Conservation (phyloP, 2,888 invertebrate species). For the Antheraea yamamai region DNA sequence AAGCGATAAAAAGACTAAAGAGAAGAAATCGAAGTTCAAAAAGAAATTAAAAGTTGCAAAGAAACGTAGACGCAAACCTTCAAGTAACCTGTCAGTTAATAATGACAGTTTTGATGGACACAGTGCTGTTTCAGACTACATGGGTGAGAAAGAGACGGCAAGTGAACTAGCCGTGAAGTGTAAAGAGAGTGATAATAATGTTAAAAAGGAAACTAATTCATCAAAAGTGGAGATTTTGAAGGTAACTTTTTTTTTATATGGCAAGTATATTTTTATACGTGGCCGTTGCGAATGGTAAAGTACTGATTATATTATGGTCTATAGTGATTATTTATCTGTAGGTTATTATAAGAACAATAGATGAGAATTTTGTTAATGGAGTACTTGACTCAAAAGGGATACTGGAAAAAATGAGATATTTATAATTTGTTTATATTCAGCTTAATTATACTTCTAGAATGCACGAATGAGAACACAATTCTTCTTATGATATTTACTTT, state of each 20-base stretch:
- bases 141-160: not conserved
- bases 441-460: too few species aligned
- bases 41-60: constrained; percentile 35
- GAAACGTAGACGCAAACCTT: constrained; percentile 29
- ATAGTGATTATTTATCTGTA: too few species aligned
- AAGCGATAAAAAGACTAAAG: constrained; percentile 4
- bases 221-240: not conserved
- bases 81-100: constrained; percentile 15
- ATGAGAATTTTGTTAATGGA: too few species aligned
- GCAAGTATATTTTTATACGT: too few species aligned
- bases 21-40: constrained; percentile 27
- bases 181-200: not conserved
- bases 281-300: too few species aligned
- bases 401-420: too few species aligned
- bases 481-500: too few species aligned
- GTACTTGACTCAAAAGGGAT: too few species aligned
- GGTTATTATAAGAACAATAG: too few species aligned
- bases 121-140: not conserved
- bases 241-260: not conserved
- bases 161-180: not conserved
- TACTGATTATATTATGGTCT: too few species aligned
- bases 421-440: too few species aligned
- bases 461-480: too few species aligned
- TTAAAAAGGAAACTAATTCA: not conserved
- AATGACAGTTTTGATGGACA: not conserved